phyloP scores from a whole-genome alignment of 2,113 vertebrate genomes.

The Eira barbara region DNA sequence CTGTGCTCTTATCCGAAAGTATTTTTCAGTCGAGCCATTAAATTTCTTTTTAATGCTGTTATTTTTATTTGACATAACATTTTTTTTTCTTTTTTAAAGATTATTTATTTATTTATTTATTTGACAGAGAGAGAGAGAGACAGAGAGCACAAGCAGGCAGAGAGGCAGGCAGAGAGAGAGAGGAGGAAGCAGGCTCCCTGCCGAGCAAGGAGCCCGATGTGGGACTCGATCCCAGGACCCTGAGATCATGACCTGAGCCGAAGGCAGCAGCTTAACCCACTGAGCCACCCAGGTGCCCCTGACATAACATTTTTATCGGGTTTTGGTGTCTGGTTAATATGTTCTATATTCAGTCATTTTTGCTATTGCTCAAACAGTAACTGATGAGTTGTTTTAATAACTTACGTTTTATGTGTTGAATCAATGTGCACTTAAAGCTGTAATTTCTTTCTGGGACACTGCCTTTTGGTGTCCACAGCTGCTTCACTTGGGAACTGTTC shows the following conservation, averaged over 20 bases:
- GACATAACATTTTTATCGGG: not conserved
- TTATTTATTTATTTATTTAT: too few relatives aligned
- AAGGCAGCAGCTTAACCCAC: too few relatives aligned
- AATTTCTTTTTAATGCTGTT: not conserved
- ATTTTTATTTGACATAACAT: not conserved
- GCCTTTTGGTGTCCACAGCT: not conserved
- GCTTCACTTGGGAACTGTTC: not conserved
- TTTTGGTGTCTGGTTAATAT: not conserved
- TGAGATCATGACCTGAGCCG: too few relatives aligned
- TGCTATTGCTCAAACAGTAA: not conserved
- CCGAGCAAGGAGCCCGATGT: too few relatives aligned
- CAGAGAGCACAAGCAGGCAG: too few relatives aligned
- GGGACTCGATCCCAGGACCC: too few relatives aligned
- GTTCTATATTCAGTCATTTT: not conserved
- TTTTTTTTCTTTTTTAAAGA: too few relatives aligned
- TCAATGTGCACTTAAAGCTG: not conserved
- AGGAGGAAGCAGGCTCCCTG: too few relatives aligned
- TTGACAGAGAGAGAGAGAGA: too few relatives aligned
- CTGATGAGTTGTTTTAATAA: not conserved
- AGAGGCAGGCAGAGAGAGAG: too few relatives aligned
- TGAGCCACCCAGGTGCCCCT: too few relatives aligned
- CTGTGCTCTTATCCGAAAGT: not conserved
- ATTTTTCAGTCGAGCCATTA: not conserved
- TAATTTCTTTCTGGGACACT: not conserved
- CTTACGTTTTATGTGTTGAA: not conserved